Conservation (phyloP, 2,797 vertebrate genomes). For the Platalea minor region DNA sequence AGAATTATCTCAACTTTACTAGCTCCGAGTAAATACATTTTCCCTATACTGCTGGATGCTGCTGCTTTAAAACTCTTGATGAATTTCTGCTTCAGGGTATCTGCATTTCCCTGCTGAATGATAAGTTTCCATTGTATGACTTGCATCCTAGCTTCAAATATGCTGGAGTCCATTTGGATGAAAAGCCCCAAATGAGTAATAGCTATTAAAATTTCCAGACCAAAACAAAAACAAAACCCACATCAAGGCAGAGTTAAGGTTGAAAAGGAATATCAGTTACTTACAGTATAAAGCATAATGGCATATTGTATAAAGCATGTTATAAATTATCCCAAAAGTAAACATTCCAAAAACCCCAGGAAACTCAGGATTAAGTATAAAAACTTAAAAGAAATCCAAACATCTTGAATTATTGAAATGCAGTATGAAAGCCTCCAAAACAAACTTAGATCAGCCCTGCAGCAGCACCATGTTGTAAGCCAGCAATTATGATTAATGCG, state of each 20-base stretch:
- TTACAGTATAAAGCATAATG: background rate
- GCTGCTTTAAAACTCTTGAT: background rate
- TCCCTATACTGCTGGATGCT: background rate
- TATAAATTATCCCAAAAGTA: conserved; percentile 22
- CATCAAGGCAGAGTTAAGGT: background rate
- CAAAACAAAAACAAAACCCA: conserved; percentile 42
- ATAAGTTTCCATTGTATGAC: background rate
- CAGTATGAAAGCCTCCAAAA: conserved; percentile 7
- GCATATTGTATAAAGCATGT: background rate
- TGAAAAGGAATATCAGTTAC: background rate
- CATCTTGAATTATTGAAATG: conserved; percentile 30
- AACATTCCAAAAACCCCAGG: conserved; percentile 15
- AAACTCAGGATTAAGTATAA: conserved; percentile 48
- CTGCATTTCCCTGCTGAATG: background rate
- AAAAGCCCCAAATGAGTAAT: conserved; percentile 16
- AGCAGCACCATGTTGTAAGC: background rate
- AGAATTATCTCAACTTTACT: background rate
- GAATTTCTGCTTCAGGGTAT: background rate
- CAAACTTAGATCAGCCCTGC: background rate
- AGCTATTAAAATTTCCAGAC: conserved; percentile 49
- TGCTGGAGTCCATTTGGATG: background rate
- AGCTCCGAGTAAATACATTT: background rate
- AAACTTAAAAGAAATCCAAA: conserved; percentile 34
- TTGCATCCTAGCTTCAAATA: background rate
- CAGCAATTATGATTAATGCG: background rate